phyloP scores from a whole-genome alignment of 2,113 vertebrate genomes.

The Megaceryle maxima region DNA sequence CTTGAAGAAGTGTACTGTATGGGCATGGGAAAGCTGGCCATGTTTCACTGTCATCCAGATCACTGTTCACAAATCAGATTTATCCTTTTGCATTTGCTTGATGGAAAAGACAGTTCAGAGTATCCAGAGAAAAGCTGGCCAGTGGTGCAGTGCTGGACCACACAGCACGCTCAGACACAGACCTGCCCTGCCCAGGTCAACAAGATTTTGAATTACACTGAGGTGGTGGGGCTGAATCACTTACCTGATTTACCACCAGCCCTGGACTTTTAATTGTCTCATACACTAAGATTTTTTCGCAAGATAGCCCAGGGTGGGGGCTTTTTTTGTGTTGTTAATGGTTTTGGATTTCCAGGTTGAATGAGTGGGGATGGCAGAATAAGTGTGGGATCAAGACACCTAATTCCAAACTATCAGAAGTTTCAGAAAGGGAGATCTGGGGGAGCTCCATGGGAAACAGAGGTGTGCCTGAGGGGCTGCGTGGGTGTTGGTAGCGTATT shows the following conservation, averaged over 20 bases:
- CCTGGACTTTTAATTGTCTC: not conserved
- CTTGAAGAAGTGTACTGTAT: not conserved
- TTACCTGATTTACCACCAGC: not conserved
- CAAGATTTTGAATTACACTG: not conserved
- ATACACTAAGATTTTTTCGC: not conserved
- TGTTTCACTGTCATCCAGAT: not conserved
- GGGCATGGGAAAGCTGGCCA: not conserved
- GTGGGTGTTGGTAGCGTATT: not conserved
- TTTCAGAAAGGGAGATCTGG: not conserved
- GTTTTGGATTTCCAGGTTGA: not conserved
- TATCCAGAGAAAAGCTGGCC: not conserved
- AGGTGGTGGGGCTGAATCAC: not conserved
- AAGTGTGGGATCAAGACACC: not conserved
- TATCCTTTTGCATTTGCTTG: constrained; percentile 10
- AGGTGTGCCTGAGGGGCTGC: not conserved
- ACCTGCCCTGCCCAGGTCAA: not conserved
- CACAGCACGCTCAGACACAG: not conserved
- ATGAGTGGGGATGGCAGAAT: not conserved
- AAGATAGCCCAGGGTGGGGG: accelerated
- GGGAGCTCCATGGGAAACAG: not conserved
- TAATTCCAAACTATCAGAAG: not conserved
- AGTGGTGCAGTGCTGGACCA: not conserved
- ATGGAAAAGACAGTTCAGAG: not conserved
- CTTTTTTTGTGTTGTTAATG: not conserved
- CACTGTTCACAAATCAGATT: not conserved